A percentile compares a stretch with the other conserved stretches of the same genome.
Conservation (phyloP, 2,113 vertebrate species). For the Trochalopteron elliotii region DNA sequence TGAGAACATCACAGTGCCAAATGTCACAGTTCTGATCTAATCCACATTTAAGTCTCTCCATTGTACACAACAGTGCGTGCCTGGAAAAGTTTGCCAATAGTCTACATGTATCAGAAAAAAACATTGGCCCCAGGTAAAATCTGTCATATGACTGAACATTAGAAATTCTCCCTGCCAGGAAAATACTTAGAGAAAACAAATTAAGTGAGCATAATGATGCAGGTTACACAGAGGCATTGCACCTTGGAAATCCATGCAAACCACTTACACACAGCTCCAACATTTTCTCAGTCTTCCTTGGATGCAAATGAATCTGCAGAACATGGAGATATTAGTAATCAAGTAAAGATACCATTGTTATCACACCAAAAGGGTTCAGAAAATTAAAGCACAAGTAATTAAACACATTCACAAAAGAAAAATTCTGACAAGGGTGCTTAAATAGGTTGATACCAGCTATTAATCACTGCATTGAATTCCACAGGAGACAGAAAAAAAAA, state of each 20-base stretch:
- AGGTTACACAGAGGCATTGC: neutral
- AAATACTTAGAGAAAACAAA: neutral
- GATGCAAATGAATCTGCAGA: neutral
- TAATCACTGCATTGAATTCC: neutral
- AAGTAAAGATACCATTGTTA: neutral
- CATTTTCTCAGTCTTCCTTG: neutral
- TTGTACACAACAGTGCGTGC: neutral
- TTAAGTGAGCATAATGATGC: neutral
- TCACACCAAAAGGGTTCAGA: neutral
- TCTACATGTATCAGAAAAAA: neutral
- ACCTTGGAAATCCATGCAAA: neutral
- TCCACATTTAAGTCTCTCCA: neutral
- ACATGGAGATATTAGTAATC: neutral
- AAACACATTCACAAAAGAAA: neutral
- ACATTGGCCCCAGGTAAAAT: neutral
- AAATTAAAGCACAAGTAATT: neutral
- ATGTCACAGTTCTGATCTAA: neutral
- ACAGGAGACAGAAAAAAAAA: neutral
- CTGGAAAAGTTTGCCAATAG: neutral
- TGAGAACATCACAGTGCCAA: neutral
- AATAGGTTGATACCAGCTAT: neutral
- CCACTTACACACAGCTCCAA: neutral
- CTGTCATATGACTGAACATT: neutral
- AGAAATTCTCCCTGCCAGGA: neutral
- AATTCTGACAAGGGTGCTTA: neutral